Percentiles rank a stretch among this genome's conserved stretches.
Conservation (phyloP, 1,140 invertebrate species). For the Drosophila repletoides region DNA sequence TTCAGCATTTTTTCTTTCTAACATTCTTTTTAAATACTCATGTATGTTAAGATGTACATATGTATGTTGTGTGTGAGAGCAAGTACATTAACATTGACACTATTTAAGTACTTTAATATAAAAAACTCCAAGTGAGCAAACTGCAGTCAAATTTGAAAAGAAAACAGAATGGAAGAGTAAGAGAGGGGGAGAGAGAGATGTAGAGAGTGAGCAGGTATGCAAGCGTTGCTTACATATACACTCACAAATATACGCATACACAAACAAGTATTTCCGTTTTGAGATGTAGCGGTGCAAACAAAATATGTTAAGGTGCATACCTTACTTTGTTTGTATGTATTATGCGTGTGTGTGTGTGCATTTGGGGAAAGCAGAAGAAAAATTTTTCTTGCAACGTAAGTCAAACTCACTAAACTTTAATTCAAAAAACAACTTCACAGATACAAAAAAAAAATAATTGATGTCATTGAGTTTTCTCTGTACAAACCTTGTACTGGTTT, state of each 20-base stretch:
- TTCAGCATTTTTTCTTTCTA: too few species aligned
- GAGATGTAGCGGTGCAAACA: slow-evolving; percentile 21
- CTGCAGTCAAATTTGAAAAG: neutral
- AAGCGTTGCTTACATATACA: slow-evolving; percentile 4
- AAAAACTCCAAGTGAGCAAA: neutral
- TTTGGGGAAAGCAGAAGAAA: neutral
- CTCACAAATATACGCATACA: neutral
- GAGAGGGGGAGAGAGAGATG: too few species aligned
- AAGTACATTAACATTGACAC: slow-evolving; percentile 6
- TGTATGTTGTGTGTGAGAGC: too few species aligned
- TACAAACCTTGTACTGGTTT: slow-evolving; percentile 1
- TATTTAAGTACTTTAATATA: neutral
- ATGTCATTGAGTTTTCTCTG: neutral
- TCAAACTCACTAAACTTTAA: neutral
- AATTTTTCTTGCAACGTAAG: slow-evolving; percentile 16
- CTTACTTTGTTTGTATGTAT: neutral
- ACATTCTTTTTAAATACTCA: too few species aligned
- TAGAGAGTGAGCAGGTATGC: slow-evolving; percentile 14
- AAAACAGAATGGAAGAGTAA: neutral
- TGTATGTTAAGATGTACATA: too few species aligned
- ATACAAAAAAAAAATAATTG: slow-evolving; percentile 6
- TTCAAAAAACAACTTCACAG: neutral
- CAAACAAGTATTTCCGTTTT: slow-evolving; percentile 32
- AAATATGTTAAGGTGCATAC: slow-evolving; percentile 20
- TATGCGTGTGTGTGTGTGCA: neutral